phyloP scores from a whole-genome alignment of 2,797 vertebrate species.

The Enteromius treurensis region DNA sequence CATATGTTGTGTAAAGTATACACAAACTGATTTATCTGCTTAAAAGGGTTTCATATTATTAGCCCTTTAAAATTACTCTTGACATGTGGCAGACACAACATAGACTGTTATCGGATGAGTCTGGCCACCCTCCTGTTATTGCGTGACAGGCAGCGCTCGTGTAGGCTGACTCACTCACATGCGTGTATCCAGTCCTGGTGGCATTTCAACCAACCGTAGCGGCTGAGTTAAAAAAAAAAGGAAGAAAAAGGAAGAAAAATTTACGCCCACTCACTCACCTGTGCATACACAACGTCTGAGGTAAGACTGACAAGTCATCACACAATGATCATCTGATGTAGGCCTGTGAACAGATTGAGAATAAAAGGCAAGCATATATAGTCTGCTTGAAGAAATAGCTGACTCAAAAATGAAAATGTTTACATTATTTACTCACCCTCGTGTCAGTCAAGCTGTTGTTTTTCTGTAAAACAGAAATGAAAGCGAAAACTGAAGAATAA shows the following conservation, averaged over 20 bases:
- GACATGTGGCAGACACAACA: slow-evolving; percentile 62
- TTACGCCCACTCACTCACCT: slow-evolving; percentile 69
- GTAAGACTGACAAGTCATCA: slow-evolving; percentile 56
- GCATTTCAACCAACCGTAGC: slow-evolving; percentile 64
- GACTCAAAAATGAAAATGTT: neutral
- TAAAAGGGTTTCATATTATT: neutral
- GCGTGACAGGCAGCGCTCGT: slow-evolving; percentile 63
- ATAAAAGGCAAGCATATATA: neutral
- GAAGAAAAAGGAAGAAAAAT: slow-evolving; percentile 51
- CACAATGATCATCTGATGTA: slow-evolving; percentile 29
- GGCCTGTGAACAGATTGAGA: neutral
- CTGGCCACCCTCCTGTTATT: slow-evolving; percentile 55
- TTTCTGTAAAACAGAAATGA: neutral
- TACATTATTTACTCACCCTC: neutral
- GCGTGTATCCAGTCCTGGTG: slow-evolving; percentile 63
- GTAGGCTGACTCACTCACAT: slow-evolving; percentile 63
- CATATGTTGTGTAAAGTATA: neutral
- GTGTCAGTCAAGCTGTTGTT: neutral
- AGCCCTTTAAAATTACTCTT: slow-evolving; percentile 37
- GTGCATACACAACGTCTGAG: slow-evolving; percentile 61
- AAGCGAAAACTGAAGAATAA: neutral
- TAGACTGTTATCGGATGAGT: slow-evolving; percentile 54
- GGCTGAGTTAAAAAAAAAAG: slow-evolving; percentile 56
- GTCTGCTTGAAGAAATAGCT: neutral
- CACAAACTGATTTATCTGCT: neutral